A percentile compares a stretch with the other conserved stretches of the same genome.
Evolutionary conservation across 2,888 invertebrate genomes (phyloP).

Genomic region (Sesia bembeciformis): DNA sequence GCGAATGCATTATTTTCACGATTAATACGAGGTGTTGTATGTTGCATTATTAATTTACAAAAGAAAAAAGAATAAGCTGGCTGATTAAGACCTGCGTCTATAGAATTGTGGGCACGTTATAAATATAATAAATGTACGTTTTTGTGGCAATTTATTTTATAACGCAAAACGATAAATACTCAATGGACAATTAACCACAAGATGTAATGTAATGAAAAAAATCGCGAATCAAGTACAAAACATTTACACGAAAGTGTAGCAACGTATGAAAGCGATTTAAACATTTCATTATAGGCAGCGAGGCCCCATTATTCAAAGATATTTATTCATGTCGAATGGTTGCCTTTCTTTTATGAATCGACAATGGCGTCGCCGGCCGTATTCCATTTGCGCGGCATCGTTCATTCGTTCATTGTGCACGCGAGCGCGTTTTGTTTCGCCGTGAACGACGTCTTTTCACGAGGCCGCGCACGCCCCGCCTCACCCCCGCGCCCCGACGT

Average conservation of each 20-base stretch:
- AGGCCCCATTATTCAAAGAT: slow-evolving; percentile 68
- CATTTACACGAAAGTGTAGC: slow-evolving; percentile 35
- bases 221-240: slow-evolving; percentile 24
- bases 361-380: slow-evolving; percentile 60
- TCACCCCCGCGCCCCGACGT: slow-evolving; percentile 16
- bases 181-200: not conserved
- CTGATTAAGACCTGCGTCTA: no score
- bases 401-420: slow-evolving; percentile 56
- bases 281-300: slow-evolving; percentile 67
- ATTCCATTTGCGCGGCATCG: slow-evolving; percentile 61
- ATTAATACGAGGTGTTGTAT: no score
- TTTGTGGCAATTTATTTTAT: not conserved
- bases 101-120: no score
- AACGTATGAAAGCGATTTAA: slow-evolving; percentile 54
- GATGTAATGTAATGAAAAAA: slow-evolving; percentile 4
- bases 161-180: not conserved
- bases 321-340: slow-evolving; percentile 74
- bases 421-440: slow-evolving; percentile 57
- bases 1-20: no score
- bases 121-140: no score
- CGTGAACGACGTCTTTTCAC: slow-evolving; percentile 38
- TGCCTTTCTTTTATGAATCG: slow-evolving; percentile 70
- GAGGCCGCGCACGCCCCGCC: slow-evolving; percentile 9
- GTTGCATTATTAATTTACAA: no score
- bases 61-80: no score